phyloP scores from a whole-genome alignment of 2,113 vertebrate genomes.

The Sylvia atricapilla region DNA sequence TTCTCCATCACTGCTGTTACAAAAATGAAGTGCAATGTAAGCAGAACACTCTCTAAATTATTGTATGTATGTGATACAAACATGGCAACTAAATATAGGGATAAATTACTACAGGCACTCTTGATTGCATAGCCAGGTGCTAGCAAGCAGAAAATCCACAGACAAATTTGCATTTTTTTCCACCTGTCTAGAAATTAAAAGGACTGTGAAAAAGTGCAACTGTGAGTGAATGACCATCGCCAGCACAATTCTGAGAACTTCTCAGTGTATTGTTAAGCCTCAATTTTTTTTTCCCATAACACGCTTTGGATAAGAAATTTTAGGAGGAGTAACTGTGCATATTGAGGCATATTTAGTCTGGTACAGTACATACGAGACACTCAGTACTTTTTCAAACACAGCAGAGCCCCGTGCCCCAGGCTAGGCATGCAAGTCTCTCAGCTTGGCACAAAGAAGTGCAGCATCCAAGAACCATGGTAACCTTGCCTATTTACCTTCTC shows the following conservation, averaged over 20 bases:
- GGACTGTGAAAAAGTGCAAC: rapidly evolving
- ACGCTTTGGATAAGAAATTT: neutral
- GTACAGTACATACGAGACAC: rapidly evolving
- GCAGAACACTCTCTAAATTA: constrained; percentile 4
- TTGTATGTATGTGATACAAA: constrained; percentile 35
- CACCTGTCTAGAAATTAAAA: rapidly evolving
- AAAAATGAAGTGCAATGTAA: neutral
- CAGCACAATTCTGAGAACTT: neutral
- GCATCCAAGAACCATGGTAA: neutral
- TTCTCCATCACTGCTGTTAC: neutral
- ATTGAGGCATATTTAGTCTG: neutral
- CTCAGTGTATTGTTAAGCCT: neutral
- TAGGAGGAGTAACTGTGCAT: neutral
- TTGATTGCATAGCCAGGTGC: neutral
- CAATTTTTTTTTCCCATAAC: neutral
- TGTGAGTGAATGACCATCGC: neutral
- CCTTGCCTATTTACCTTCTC: neutral
- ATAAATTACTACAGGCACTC: neutral
- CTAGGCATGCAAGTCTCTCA: neutral
- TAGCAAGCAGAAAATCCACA: neutral
- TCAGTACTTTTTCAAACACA: neutral
- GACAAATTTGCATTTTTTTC: neutral
- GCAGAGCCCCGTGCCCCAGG: neutral
- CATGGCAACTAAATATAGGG: neutral
- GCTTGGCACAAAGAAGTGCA: neutral